Base-by-base conservation (phyloP, 2,113 vertebrate species). In the Phodopus roborovskii region DNA sequence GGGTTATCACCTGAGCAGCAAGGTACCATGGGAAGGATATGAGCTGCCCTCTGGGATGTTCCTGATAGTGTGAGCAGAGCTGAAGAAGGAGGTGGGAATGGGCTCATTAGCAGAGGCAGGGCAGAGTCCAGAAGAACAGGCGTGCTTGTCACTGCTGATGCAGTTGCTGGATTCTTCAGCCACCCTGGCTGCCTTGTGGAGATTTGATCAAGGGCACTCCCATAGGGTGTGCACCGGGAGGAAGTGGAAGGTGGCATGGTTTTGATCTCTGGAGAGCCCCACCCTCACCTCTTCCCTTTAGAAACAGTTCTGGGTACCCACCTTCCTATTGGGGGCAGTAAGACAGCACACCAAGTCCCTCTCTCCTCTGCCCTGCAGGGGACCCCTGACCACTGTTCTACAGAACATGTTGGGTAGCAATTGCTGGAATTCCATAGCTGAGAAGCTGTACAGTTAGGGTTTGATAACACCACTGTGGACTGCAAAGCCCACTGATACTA, bases 241-340 rank as follows among this genome's bases (percentile, higher is more conserved):
- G 24, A 60, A 20, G n/a, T 71, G 19, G 58, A 64, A 60, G 60
- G 28, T 16, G 71, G 60, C 22, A 53, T 30, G 60, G 16, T 24
- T 92, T 62, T 64, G 88, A 78, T n/a, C 62, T n/a, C 81, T 70
- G 36, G n/a, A 53, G 42, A 48, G 79, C 53, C n/a, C 82, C 73
- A 62, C 48, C 30, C 66, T 92, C 6, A 11, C 56, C 15, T 71
- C 66, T 70, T n/a, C 33, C 64, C 66, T 48, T 68, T 85, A 36
- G 60, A 48, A 85, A 85, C 42, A 68, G 81, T 48, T 48, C 28
- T 33, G 68, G 20, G 10, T n/a, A 70, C 28, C 30, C 20, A 36
- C 42, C 58, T 48, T 48, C 42, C 73, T 39, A n/a, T 12, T 39
- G 4, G 45, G 26, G 13, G n/a, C 20, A 22, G 73, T 11, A 39